Conservation (phyloP, 2,888 invertebrate genomes). For the Napeogenes sylphis region DNA sequence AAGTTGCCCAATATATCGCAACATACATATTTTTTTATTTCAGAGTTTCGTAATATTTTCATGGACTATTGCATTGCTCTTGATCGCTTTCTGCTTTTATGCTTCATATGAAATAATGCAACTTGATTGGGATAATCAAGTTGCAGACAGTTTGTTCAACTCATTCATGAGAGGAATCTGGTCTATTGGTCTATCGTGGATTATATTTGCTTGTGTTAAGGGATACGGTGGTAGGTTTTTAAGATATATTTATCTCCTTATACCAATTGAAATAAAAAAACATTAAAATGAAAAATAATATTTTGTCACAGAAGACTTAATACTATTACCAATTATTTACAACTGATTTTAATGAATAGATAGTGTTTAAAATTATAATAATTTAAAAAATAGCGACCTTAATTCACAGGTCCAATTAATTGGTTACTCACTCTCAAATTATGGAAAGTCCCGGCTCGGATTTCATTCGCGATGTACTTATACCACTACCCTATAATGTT, state of each 20-base stretch:
- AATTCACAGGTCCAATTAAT: conserved; percentile 52
- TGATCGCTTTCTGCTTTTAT: conserved; percentile 29
- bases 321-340: too few species aligned
- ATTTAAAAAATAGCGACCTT: conserved; percentile 4
- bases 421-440: conserved; percentile 65
- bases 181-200: conserved; percentile 65
- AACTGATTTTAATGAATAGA: too few species aligned
- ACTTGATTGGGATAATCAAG: conserved; percentile 49
- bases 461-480: conserved; percentile 77
- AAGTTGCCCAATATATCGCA: too few species aligned
- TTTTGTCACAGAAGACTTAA: too few species aligned
- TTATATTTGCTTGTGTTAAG: conserved; percentile 64
- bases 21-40: conserved; percentile 5
- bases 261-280: not conserved
- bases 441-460: conserved; percentile 69
- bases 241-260: not conserved
- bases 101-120: conserved; percentile 35
- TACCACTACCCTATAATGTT: conserved; percentile 61
- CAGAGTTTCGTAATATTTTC: conserved; percentile 20
- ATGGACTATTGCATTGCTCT: conserved; percentile 21
- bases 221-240: conserved; percentile 60
- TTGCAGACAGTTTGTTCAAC: conserved; percentile 50
- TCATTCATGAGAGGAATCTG: conserved; percentile 62
- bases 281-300: too few species aligned
- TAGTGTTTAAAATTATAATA: not conserved